Percentiles rank a stretch among this genome's conserved stretches.
These are phyloP conservation scores for Cryptoprocta ferox DNA, from an alignment of 2,797 vertebrate species.

Conservation along the genomic window DNA sequence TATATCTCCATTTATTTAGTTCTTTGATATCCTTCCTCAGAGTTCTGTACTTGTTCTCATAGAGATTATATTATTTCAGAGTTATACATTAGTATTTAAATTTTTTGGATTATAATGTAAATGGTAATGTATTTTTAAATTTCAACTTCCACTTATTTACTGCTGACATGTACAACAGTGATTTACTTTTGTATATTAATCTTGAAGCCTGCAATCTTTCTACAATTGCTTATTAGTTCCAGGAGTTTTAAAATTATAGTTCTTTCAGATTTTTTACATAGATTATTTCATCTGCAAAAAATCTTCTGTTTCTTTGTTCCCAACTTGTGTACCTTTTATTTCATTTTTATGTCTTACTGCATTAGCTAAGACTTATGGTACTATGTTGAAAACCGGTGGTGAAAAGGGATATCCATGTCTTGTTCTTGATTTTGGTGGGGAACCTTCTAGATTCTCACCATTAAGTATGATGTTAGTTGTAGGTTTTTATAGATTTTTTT, in stretches of 20 bases:
- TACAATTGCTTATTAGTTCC: not conserved
- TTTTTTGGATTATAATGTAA: not conserved
- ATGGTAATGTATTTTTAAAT: not conserved
- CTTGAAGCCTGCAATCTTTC: not conserved
- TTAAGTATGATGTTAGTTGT: not conserved
- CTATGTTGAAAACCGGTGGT: not conserved
- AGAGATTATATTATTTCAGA: not conserved
- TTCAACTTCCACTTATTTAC: not conserved
- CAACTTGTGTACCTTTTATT: not conserved
- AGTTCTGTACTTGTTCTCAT: not conserved
- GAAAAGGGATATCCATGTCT: not conserved
- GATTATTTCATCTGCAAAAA: not conserved
- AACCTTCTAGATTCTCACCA: not conserved
- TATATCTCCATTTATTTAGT: not conserved
- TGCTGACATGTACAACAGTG: not conserved
- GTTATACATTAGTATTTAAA: not conserved
- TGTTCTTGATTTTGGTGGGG: not conserved
- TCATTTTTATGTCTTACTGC: not conserved
- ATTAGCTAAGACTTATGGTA: not conserved
- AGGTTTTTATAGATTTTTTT: not conserved
- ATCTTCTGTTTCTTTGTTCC: not conserved
- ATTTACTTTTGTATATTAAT: not conserved
- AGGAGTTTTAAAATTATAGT: not conserved
- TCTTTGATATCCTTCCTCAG: not conserved
- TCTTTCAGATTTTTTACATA: not conserved